phyloP scores from a whole-genome alignment of 1,140 invertebrate genomes.

The Rhyacophila brunnea region DNA sequence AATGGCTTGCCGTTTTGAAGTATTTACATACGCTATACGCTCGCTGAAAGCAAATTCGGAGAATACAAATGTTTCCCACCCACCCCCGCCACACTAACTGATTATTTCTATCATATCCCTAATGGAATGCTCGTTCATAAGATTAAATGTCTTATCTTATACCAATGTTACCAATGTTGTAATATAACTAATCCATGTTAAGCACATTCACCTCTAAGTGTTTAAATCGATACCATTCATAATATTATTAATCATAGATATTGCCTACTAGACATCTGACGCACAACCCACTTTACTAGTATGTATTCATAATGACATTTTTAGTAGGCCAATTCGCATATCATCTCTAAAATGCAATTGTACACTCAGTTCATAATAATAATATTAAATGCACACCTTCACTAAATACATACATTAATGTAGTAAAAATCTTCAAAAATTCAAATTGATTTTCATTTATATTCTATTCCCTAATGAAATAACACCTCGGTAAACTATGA shows the following conservation, averaged over 20 bases:
- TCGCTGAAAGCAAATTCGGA: neutral
- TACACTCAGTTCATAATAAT: conserved; percentile 2
- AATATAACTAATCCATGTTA: conserved; percentile 33
- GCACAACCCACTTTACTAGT: conserved; percentile 34
- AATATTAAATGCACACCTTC: conserved; percentile 24
- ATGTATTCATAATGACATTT: conserved; percentile 21
- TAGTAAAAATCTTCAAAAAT: conserved; percentile 30
- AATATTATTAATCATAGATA: conserved; percentile 30
- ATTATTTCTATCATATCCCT: conserved; percentile 30
- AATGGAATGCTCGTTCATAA: conserved; percentile 36
- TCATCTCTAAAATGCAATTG: conserved; percentile 34
- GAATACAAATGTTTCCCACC: neutral
- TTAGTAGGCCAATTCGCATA: conserved; percentile 33
- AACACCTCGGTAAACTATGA: conserved; percentile 5
- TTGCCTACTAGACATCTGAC: conserved; percentile 36
- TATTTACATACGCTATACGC: neutral
- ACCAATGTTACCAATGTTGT: conserved; percentile 19
- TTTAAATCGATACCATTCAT: conserved; percentile 27
- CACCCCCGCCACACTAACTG: neutral
- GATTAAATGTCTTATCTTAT: conserved; percentile 37
- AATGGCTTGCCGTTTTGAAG: neutral
- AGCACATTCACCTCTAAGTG: conserved; percentile 36
- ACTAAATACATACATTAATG: conserved; percentile 27
- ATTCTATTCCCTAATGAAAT: conserved; percentile 24
- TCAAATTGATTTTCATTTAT: conserved; percentile 22